Conservation (phyloP, 1,140 invertebrate genomes). For the honey bee (Apis mellifera) region Amel_HAv3.1 CM009932.2:8865501-8866000, state of each 20-base stretch:
- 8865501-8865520: slow-evolving; percentile 11
- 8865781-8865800: no score
- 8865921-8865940: slow-evolving; percentile 18
- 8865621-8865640: no score
- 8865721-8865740: no score
- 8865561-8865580: neutral
- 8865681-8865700: no score
- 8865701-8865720: no score
- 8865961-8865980: slow-evolving; percentile 15
- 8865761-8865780: no score
- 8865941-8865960: slow-evolving; percentile 25
- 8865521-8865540: neutral
- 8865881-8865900: neutral
- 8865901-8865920: neutral
- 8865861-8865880: neutral
- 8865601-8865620: no score
- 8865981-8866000: slow-evolving; percentile 45
- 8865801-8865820: neutral
- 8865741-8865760: no score
- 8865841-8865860: neutral
- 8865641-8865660: no score
- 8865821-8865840: neutral
- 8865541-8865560: neutral
- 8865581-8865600: neutral
- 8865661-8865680: no score